A percentile compares a stretch with the other conserved stretches of the same genome.
Evolutionary conservation across 1,140 invertebrate species (phyloP).

Genomic region (Babylonia areolata): DNA sequence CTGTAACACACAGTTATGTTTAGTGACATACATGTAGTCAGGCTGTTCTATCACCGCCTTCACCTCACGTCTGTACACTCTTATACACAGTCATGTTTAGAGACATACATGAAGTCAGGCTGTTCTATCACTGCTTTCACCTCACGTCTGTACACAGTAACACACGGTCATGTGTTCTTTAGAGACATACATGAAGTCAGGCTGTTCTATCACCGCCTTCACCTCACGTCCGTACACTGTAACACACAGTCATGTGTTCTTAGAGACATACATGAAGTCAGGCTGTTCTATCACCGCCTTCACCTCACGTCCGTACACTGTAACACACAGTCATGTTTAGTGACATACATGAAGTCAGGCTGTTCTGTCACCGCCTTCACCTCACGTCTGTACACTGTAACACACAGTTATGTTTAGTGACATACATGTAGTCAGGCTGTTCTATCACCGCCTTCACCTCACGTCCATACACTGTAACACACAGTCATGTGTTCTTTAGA

Average conservation of each 20-base stretch:
- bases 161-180: background rate
- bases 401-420: too few relatives aligned
- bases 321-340: background rate
- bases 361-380: slow-evolving; percentile 85
- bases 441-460: slow-evolving; percentile 90
- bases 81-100: too few relatives aligned
- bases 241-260: too few relatives aligned
- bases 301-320: slow-evolving; percentile 90
- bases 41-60: slow-evolving; percentile 82
- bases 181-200: too few relatives aligned
- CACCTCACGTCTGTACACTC: slow-evolving; percentile 90
- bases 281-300: slow-evolving; percentile 89
- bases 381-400: slow-evolving; percentile 87
- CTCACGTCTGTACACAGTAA: slow-evolving; percentile 87
- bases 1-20: slow-evolving; percentile 74
- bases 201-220: too few relatives aligned
- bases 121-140: slow-evolving; percentile 90
- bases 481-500: background rate
- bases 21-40: background rate
- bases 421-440: too few relatives aligned
- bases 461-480: slow-evolving; percentile 85
- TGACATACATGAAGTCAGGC: background rate
- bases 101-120: too few relatives aligned
- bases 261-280: too few relatives aligned
- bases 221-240: too few relatives aligned